These are phyloP conservation scores for Molothrus aeneus DNA, from an alignment of 2,797 vertebrate genomes.

Conservation along the genomic window DNA sequence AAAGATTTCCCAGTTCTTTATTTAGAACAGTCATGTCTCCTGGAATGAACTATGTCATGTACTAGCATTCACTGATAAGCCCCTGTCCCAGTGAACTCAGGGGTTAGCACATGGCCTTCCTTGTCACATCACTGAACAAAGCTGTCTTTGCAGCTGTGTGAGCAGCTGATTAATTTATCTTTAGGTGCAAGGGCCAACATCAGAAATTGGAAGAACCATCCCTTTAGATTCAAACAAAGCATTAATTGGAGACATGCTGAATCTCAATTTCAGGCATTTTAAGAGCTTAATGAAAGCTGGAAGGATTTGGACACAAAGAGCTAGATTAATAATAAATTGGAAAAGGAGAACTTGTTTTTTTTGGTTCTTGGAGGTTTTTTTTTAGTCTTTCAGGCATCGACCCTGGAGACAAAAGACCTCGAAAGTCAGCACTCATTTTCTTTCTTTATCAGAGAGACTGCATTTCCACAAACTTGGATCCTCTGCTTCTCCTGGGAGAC, in stretches of 20 bases:
- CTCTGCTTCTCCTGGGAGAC: neutral
- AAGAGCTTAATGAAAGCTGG: constrained; percentile 9
- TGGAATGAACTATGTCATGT: constrained; percentile 39
- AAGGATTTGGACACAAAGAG: neutral
- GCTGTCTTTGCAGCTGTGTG: neutral
- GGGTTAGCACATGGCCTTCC: neutral
- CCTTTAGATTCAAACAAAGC: constrained; percentile 1
- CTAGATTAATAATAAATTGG: neutral
- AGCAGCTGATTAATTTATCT: neutral
- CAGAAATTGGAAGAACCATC: neutral
- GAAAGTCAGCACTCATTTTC: neutral
- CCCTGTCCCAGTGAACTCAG: neutral
- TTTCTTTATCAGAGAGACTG: neutral
- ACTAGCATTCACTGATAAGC: constrained; percentile 20
- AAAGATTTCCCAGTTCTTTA: constrained; percentile 43
- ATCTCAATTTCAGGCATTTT: neutral
- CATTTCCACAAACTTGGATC: neutral
- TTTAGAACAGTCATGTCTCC: constrained; percentile 37
- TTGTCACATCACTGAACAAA: neutral
- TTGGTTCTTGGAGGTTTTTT: neutral
- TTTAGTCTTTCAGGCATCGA: neutral
- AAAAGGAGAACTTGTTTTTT: neutral
- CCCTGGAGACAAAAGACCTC: neutral
- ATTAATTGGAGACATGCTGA: neutral
- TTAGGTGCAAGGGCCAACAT: neutral